phyloP scores from a whole-genome alignment of 2,888 invertebrate genomes.

The Troilus luridus region DNA sequence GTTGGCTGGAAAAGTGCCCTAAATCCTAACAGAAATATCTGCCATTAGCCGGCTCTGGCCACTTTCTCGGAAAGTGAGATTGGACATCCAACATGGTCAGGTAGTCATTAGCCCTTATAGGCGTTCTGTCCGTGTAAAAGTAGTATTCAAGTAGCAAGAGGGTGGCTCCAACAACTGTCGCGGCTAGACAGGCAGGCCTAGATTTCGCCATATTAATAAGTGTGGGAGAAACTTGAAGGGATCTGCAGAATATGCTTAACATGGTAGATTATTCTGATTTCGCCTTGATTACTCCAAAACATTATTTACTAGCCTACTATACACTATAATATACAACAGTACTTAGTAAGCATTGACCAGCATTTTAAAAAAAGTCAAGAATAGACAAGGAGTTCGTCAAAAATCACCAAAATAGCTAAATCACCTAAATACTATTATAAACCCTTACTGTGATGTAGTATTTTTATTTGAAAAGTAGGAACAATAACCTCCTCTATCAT shows the following conservation, averaged over 20 bases:
- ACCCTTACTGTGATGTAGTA: too few relatives aligned
- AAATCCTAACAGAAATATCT: constrained; percentile 34
- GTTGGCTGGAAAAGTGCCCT: constrained; percentile 53
- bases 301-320: neutral
- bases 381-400: too few relatives aligned
- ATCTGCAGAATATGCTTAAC: neutral
- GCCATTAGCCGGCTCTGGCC: constrained; percentile 22
- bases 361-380: too few relatives aligned
- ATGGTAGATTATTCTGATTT: neutral
- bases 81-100: constrained; percentile 23
- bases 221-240: neutral
- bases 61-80: constrained; percentile 50
- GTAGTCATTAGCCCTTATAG: neutral
- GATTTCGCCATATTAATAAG: neutral
- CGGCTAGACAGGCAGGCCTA: neutral
- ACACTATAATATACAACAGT: too few relatives aligned
- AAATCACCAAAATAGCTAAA: too few relatives aligned
- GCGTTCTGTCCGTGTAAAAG: neutral
- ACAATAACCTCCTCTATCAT: too few relatives aligned
- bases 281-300: neutral
- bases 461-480: too few relatives aligned
- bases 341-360: too few relatives aligned
- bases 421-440: too few relatives aligned
- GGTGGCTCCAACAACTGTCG: neutral
- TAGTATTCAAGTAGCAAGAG: neutral